phyloP scores from a whole-genome alignment of 2,797 vertebrate genomes.

The Takifugu ocellatus region DNA sequence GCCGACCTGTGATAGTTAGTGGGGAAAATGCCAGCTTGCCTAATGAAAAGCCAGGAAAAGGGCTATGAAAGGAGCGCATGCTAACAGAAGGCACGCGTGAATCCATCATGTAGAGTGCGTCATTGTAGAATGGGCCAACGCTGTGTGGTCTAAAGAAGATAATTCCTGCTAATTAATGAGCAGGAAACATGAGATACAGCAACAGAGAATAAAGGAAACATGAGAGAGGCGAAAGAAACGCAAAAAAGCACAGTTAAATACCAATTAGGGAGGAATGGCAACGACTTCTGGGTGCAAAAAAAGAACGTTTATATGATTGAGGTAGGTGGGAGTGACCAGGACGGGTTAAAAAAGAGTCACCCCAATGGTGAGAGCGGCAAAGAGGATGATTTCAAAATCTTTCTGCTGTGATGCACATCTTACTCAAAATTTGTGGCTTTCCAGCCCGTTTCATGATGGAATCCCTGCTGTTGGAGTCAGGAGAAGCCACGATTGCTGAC shows the following conservation, averaged over 20 bases:
- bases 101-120: constrained; percentile 26
- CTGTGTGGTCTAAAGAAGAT: neutral
- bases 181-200: neutral
- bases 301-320: constrained; percentile 15
- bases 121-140: constrained; percentile 9
- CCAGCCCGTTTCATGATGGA: constrained; percentile 28
- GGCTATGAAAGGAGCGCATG: too few species aligned
- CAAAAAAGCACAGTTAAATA: constrained; percentile 14
- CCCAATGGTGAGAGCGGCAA: too few species aligned
- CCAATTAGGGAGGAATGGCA: constrained; percentile 15
- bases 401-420: constrained; percentile 30
- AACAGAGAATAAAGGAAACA: neutral
- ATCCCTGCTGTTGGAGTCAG: constrained; percentile 16
- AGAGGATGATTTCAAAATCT: constrained; percentile 6
- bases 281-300: constrained; percentile 13
- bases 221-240: constrained; percentile 4
- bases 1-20: constrained; percentile 34
- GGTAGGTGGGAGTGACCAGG: constrained; percentile 16
- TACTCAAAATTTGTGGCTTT: constrained; percentile 8
- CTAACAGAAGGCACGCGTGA: constrained; percentile 7
- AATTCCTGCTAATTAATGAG: constrained; percentile 2
- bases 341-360: too few species aligned
- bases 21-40: constrained; percentile 31
- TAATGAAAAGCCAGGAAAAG: constrained; percentile 18
- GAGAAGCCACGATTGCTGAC: constrained; percentile 13